Conservation (phyloP, 2,113 vertebrate species). For the Eulemur macaco region DNA sequence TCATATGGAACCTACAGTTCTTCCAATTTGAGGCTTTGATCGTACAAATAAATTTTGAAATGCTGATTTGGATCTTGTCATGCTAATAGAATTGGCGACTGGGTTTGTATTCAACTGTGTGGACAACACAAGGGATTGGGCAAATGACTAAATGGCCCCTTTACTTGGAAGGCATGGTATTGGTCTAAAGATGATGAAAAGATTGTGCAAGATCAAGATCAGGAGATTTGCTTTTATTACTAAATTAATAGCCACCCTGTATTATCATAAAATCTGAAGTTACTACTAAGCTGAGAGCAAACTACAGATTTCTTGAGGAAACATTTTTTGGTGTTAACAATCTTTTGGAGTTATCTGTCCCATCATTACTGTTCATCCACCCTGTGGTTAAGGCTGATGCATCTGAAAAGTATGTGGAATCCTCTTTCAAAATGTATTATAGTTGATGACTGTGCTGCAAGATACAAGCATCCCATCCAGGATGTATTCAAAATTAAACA, state of each 20-base stretch:
- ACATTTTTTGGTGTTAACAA: conserved; percentile 34
- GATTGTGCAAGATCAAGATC: background rate
- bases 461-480: background rate
- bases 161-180: background rate
- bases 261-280: conserved; percentile 53
- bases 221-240: conserved; percentile 48
- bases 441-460: conserved; percentile 28
- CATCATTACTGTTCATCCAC: background rate
- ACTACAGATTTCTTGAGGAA: conserved; percentile 53
- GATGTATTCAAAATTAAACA: conserved; percentile 56
- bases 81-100: conserved; percentile 58
- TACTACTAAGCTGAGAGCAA: conserved; percentile 30
- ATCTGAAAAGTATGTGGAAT: conserved; percentile 41
- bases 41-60: conserved; percentile 77
- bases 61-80: conserved; percentile 65
- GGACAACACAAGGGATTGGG: conserved; percentile 2
- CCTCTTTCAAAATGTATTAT: conserved; percentile 68
- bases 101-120: conserved; percentile 55
- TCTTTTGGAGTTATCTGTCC: conserved; percentile 16
- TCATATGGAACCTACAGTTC: conserved; percentile 77
- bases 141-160: background rate
- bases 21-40: conserved; percentile 79
- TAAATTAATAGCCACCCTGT: conserved; percentile 53
- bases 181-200: conserved; percentile 23
- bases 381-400: conserved; percentile 28